Percentiles rank a stretch among this genome's conserved stretches.
Conservation (phyloP, 2,113 vertebrate genomes). For the Strix aluco region DNA sequence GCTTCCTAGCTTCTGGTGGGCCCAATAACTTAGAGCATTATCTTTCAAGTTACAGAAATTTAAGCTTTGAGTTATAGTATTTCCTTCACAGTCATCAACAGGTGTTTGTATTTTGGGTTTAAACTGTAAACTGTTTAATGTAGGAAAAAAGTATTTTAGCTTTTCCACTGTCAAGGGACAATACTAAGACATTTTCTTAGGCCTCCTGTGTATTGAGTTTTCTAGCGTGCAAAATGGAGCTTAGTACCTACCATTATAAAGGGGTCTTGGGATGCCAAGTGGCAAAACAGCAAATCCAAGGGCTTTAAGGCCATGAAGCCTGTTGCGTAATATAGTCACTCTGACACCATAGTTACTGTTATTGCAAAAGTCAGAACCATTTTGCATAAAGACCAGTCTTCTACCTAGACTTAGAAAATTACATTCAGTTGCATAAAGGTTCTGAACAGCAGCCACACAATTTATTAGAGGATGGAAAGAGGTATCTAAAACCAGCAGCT, state of each 20-base stretch:
- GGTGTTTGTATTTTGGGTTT: background rate
- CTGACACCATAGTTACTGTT: background rate
- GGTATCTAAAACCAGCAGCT: background rate
- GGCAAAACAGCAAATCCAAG: background rate
- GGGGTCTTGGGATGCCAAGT: background rate
- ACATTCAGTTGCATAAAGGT: background rate
- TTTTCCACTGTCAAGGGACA: background rate
- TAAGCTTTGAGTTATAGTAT: background rate
- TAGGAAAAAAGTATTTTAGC: background rate
- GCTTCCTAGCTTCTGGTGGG: background rate
- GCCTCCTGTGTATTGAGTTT: background rate
- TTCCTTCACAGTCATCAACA: background rate
- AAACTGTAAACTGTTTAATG: background rate
- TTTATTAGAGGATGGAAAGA: background rate
- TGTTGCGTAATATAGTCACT: background rate
- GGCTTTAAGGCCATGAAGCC: background rate
- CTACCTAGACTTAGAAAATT: background rate
- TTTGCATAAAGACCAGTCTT: background rate
- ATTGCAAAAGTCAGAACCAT: background rate
- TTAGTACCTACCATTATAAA: background rate
- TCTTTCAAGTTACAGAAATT: background rate
- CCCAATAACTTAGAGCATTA: background rate
- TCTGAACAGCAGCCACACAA: background rate
- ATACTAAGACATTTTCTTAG: background rate
- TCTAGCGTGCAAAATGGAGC: background rate